A percentile compares a stretch with the other conserved stretches of the same genome.
Evolutionary conservation across 1,140 invertebrate species (phyloP).

Genomic region (Calephelis virginiensis): DNA sequence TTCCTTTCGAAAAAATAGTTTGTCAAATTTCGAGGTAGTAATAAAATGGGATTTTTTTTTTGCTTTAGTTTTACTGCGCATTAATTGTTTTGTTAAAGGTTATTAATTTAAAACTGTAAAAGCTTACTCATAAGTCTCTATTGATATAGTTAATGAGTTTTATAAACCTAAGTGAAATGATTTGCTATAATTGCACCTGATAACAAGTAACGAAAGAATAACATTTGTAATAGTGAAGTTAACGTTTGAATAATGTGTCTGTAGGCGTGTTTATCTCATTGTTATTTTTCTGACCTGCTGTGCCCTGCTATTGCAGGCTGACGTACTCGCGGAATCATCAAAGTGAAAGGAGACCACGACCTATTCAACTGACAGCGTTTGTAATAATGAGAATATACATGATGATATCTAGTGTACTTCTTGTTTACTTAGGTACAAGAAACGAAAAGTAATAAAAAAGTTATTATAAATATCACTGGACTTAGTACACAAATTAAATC

Average conservation of each 20-base stretch:
- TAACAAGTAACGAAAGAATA: not conserved
- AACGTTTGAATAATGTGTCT: conserved; percentile 3
- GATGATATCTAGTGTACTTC: not conserved
- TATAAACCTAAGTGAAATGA: no score
- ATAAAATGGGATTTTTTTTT: no score
- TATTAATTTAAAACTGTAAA: no score
- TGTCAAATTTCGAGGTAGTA: no score
- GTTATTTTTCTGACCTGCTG: conserved; percentile 45
- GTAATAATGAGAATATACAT: conserved; percentile 19
- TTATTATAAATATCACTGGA: not conserved
- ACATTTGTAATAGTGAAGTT: not conserved
- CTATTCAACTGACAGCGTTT: conserved; percentile 35
- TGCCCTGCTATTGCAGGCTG: conserved; percentile 43
- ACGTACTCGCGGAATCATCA: conserved; percentile 41
- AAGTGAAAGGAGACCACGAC: conserved; percentile 69
- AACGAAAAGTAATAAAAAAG: not conserved
- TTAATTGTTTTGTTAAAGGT: no score
- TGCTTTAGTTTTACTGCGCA: no score
- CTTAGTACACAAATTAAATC: no score
- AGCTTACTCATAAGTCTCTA: no score
- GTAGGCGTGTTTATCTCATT: not conserved
- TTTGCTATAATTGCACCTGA: not conserved
- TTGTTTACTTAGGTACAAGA: not conserved
- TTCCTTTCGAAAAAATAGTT: no score
- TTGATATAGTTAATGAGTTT: no score